A percentile compares a stretch with the other conserved stretches of the same genome.
These are phyloP conservation scores for Ptychadena robeensis DNA, from an alignment of 2,797 vertebrate species.

Conservation along the genomic window DNA sequence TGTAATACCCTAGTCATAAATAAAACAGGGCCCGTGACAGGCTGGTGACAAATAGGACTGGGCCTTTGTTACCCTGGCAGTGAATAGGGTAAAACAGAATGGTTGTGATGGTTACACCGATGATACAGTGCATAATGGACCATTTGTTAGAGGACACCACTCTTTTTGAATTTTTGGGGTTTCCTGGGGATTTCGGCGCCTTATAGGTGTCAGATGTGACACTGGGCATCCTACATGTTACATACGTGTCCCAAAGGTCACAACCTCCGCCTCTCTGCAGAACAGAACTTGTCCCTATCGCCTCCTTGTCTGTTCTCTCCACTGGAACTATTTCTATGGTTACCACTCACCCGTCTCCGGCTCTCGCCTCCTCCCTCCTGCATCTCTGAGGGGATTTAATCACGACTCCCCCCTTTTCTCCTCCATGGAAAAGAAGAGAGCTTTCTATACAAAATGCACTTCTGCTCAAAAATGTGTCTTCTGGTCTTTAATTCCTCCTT, in stretches of 20 bases:
- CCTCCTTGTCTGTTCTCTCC: slow-evolving; percentile 42
- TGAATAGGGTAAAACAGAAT: not conserved
- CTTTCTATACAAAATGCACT: not conserved
- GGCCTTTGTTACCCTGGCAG: not conserved
- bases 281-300: slow-evolving; percentile 18
- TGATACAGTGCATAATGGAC: too few relatives aligned
- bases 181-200: too few relatives aligned
- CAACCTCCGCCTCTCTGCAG: slow-evolving; percentile 2
- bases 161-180: too few relatives aligned
- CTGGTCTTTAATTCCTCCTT: slow-evolving; percentile 22
- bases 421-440: slow-evolving; percentile 10
- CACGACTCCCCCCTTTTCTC: slow-evolving; percentile 28
- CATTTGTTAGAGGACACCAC: too few relatives aligned
- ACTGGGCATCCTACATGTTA: not conserved
- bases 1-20: not conserved
- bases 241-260: not conserved
- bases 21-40: not conserved
- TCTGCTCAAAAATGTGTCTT: not conserved
- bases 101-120: too few relatives aligned
- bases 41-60: not conserved
- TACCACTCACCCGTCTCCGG: slow-evolving; percentile 57
- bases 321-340: slow-evolving; percentile 51
- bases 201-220: too few relatives aligned
- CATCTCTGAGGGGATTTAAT: slow-evolving; percentile 57
- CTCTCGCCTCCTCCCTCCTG: slow-evolving; percentile 52